These are phyloP conservation scores for Sebastiscus albofasciatus DNA, from an alignment of 2,797 vertebrate species.

Conservation along the genomic window DNA sequence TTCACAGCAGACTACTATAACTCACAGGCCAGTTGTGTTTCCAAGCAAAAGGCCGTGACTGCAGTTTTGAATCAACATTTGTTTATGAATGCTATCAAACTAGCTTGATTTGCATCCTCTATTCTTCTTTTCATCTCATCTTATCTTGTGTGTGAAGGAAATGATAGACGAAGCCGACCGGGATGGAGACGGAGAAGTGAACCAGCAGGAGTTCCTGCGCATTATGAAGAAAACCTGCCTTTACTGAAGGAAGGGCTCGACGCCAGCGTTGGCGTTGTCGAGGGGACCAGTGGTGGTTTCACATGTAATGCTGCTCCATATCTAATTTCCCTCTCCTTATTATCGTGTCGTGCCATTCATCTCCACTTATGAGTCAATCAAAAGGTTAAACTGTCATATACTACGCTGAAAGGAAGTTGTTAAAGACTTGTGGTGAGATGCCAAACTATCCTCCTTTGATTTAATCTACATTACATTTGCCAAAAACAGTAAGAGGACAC, in stretches of 20 bases:
- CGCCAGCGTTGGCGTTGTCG: neutral
- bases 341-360: slow-evolving; percentile 47
- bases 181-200: slow-evolving; percentile 94
- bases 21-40: neutral
- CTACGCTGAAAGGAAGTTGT: neutral
- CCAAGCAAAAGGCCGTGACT: neutral
- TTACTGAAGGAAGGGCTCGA: slow-evolving; percentile 79
- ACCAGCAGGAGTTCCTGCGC: slow-evolving; percentile 93
- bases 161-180: slow-evolving; percentile 96
- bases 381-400: neutral
- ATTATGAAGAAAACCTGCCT: slow-evolving; percentile 98
- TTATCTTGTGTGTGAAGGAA: slow-evolving; percentile 81
- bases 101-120: neutral
- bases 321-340: slow-evolving; percentile 2
- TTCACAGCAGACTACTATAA: neutral
- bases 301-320: slow-evolving; percentile 50
- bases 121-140: neutral
- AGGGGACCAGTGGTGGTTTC: slow-evolving; percentile 1
- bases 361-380: neutral
- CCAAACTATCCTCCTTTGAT: slow-evolving; percentile 26
- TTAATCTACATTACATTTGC: slow-evolving; percentile 30
- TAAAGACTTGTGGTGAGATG: slow-evolving; percentile 11
- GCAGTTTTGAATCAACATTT: neutral
- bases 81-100: neutral
- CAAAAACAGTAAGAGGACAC: neutral